Evolutionary conservation across 2,797 vertebrate genomes (phyloP), one percentile per base, ranked within the genome.

Genomic region (Xenopus petersii): DNA sequence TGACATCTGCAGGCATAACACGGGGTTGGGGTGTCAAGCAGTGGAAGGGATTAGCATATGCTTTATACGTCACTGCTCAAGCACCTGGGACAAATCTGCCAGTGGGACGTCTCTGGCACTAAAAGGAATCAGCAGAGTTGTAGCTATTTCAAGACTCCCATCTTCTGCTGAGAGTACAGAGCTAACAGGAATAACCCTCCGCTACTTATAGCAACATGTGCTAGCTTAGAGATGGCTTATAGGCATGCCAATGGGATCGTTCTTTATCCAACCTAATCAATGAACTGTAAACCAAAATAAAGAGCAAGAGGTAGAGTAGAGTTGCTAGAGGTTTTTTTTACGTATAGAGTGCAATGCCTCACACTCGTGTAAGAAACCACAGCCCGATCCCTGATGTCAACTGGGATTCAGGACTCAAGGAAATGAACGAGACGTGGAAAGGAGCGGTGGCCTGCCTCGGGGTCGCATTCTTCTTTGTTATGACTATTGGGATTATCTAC

Each of bases 401-500:
- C 82, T 94, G 93, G 93, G 94, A 94, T 83, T 82, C 91, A 64
- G 87, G 92, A 56, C 77, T 93, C 81, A 94, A 94, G 84, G 95
- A 97, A 89, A 95, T 95, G 94, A 94, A 94, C 78, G 95, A 96
- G 82, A 95, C 95, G 24, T 96, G 95, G 95, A 96, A 96, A 81
- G 95, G 95, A 10, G 93, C 94, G 1, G 82, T 96, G 11, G 95
- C 94, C 73, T 95, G 95, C 81, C 88, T 97, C 49, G 95, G 95
- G 12, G 95, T 96, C 60, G 92, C 94, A 15, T 81, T 96, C 68
- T 96, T 97, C 88, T 96, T 96, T 61, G 88, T 95, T 60, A 95
- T 97, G 95, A 96, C 95, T 75, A 96, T 96, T 67, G 95, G 94
- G 80, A 96, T 96, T 86, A 96, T 97, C 79, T 96, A 96, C 76